These are phyloP conservation scores for Muntiacus muntjak DNA, from an alignment of 2,113 vertebrate genomes.

Conservation along the genomic window DNA sequence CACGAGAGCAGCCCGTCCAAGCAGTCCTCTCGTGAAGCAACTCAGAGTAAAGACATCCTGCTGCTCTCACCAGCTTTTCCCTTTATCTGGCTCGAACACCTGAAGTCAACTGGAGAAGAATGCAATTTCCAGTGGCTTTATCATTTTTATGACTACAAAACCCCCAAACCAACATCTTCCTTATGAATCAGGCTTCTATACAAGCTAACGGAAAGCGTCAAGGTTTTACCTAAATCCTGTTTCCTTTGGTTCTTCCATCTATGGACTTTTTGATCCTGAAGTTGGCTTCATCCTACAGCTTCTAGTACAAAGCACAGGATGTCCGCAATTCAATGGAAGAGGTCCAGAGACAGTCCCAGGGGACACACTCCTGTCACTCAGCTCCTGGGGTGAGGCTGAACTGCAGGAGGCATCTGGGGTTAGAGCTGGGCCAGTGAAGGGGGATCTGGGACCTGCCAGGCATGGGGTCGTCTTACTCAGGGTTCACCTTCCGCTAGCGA, in stretches of 20 bases:
- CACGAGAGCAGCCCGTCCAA: accelerated
- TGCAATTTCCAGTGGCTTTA: background rate
- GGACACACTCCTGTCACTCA: background rate
- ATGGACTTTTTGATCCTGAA: background rate
- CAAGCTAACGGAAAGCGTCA: accelerated
- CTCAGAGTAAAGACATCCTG: accelerated
- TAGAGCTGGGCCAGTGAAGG: background rate
- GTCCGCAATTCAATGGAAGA: background rate
- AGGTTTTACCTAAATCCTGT: background rate
- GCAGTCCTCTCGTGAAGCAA: no score
- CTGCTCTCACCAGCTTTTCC: background rate
- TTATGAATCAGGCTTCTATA: background rate
- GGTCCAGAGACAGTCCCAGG: background rate
- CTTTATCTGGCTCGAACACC: background rate
- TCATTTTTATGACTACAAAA: background rate
- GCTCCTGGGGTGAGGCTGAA: background rate
- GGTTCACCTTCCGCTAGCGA: background rate
- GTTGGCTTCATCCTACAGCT: background rate
- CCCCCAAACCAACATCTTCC: background rate
- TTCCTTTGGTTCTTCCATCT: background rate
- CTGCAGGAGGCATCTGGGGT: accelerated
- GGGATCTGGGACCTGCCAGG: background rate
- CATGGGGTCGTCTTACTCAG: accelerated
- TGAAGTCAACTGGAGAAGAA: background rate
- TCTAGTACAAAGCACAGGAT: background rate